A percentile compares a stretch with the other conserved stretches of the same genome.
Evolutionary conservation across 2,888 invertebrate genomes (phyloP).

Genomic region (Eumerus sabulonum): DNA sequence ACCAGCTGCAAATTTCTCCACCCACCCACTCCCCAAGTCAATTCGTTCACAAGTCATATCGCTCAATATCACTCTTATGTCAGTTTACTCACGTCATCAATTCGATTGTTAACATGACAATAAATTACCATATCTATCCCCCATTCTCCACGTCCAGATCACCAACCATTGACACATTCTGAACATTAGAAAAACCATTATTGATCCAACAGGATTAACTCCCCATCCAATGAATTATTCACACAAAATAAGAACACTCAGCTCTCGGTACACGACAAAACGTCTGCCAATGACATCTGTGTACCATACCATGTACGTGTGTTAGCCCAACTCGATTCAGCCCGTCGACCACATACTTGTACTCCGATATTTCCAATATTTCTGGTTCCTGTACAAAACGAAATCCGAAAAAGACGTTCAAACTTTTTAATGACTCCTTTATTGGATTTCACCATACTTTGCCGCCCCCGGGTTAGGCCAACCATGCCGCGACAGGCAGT

Average conservation of each 20-base stretch:
- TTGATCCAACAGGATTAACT: conserved; percentile 59
- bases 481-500: background rate
- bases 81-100: conserved; percentile 9
- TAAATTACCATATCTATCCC: conserved; percentile 56
- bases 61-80: too few species aligned
- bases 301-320: conserved; percentile 36
- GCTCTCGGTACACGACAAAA: conserved; percentile 31
- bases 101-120: conserved; percentile 42
- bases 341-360: too few species aligned
- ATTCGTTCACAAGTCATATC: background rate
- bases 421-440: conserved; percentile 62
- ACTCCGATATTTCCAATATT: too few species aligned
- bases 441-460: conserved; percentile 35
- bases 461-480: background rate
- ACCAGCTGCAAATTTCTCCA: too few species aligned
- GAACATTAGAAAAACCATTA: conserved; percentile 32
- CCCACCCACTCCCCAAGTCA: background rate
- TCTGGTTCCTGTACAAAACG: background rate
- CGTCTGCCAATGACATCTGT: conserved; percentile 64
- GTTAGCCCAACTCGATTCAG: too few species aligned
- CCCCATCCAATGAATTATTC: conserved; percentile 57
- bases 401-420: conserved; percentile 48
- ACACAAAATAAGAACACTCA: conserved; percentile 39
- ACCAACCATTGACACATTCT: conserved; percentile 2
- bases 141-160: background rate